Evolutionary conservation across 2,797 vertebrate species (phyloP).

Genomic region (Serranus cabrilla): DNA sequence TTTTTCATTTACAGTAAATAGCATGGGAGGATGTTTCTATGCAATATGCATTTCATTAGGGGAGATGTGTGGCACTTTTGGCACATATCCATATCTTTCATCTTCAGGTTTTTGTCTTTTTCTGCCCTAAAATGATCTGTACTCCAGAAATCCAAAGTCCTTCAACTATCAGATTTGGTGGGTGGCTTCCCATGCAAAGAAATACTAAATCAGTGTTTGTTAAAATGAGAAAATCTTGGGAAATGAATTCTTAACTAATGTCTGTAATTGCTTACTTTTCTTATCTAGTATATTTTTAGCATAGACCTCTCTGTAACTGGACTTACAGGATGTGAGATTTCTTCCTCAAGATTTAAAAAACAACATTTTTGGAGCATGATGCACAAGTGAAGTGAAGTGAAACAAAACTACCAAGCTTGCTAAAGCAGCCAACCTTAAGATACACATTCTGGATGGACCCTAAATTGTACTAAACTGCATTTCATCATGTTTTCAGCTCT

Average conservation of each 20-base stretch:
- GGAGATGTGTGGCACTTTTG: slow-evolving; percentile 5
- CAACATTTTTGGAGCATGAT: not conserved
- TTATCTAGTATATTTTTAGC: not conserved
- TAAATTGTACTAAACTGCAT: slow-evolving; percentile 33
- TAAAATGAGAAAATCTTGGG: too few relatives aligned
- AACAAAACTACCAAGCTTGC: not conserved
- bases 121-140: not conserved
- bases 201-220: too few relatives aligned
- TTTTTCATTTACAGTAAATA: slow-evolving; percentile 48
- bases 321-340: not conserved
- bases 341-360: not conserved
- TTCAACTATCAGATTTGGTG: not conserved
- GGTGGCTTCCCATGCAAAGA: too few relatives aligned
- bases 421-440: slow-evolving; percentile 1
- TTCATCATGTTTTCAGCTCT: slow-evolving; percentile 30
- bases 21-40: slow-evolving; percentile 21
- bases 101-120: slow-evolving; percentile 21
- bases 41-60: slow-evolving; percentile 36
- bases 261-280: too few relatives aligned
- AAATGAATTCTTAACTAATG: too few relatives aligned
- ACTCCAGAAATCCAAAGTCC: not conserved
- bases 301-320: not conserved
- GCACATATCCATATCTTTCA: slow-evolving; percentile 32
- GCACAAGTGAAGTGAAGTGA: not conserved
- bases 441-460: slow-evolving; percentile 10